These are phyloP conservation scores for Pyrgilauda ruficollis DNA, from an alignment of 2,113 vertebrate species.

Conservation along the genomic window DNA sequence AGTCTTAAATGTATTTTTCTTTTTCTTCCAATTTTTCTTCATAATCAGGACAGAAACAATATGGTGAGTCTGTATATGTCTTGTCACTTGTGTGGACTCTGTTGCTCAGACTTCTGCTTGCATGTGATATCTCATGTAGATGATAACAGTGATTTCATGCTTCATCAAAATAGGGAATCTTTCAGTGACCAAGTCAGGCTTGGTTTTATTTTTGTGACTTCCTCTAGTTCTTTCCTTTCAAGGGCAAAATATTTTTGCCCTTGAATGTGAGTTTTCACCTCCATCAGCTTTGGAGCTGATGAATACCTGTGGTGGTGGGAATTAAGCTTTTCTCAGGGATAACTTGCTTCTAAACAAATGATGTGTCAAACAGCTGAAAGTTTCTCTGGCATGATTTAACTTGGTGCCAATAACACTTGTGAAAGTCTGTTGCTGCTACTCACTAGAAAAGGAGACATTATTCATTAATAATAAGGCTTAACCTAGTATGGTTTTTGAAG, in stretches of 20 bases:
- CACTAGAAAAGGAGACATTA: not conserved
- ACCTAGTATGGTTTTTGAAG: not conserved
- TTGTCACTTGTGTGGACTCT: constrained; percentile 24
- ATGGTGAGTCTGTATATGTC: constrained; percentile 85
- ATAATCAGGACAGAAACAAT: constrained; percentile 98
- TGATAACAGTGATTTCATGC: not conserved
- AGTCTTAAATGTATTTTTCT: constrained; percentile 71
- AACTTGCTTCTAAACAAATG: not conserved
- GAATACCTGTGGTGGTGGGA: not conserved
- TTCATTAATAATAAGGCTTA: not conserved
- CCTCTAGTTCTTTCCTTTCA: not conserved
- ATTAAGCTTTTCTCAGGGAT: not conserved
- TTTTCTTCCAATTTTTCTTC: constrained; percentile 79
- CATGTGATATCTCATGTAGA: constrained; percentile 38
- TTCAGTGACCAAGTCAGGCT: not conserved
- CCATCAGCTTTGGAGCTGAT: not conserved
- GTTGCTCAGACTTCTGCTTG: constrained; percentile 53
- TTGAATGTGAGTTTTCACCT: not conserved
- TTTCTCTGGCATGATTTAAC: constrained; percentile 33
- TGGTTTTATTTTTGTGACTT: not conserved
- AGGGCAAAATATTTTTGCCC: not conserved
- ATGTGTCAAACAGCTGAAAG: constrained; percentile 3
- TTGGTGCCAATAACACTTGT: constrained; percentile 13
- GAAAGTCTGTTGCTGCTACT: not conserved
- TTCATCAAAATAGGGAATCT: constrained; percentile 7